These are phyloP conservation scores for Tenebrosternarchus preto DNA, from an alignment of 2,113 vertebrate genomes.

Conservation along the genomic window DNA sequence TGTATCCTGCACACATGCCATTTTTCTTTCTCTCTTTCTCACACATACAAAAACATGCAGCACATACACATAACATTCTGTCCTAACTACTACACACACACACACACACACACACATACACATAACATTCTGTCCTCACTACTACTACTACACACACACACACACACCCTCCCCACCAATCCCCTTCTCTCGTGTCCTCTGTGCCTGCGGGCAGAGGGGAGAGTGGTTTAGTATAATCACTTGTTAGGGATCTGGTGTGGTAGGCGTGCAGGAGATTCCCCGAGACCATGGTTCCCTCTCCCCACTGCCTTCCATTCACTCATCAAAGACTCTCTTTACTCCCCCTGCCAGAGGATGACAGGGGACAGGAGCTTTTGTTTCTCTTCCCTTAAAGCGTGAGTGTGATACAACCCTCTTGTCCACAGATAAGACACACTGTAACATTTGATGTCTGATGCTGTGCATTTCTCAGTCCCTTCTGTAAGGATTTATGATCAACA, in stretches of 20 bases:
- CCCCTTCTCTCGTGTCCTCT: conserved; percentile 71
- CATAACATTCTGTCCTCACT: conserved; percentile 15
- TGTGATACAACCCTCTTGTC: conserved; percentile 20
- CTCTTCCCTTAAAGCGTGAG: conserved; percentile 41
- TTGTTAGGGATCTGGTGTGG: conserved; percentile 73
- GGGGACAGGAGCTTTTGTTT: conserved; percentile 55
- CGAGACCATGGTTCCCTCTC: conserved; percentile 20
- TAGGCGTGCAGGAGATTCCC: conserved; percentile 58
- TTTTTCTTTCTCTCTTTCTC: conserved; percentile 39
- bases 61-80: conserved; percentile 7
- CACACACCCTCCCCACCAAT: conserved; percentile 55
- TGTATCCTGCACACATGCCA: conserved; percentile 30
- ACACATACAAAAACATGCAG: conserved; percentile 53
- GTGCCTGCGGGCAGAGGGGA: conserved; percentile 66
- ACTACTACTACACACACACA: conserved; percentile 53
- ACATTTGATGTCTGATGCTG: conserved; percentile 32
- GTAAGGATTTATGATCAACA: background rate
- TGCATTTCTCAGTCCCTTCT: conserved; percentile 2
- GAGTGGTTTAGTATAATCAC: conserved; percentile 73
- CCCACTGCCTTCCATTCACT: conserved; percentile 42
- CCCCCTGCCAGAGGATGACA: conserved; percentile 51
- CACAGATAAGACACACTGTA: conserved; percentile 33
- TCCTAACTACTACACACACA: conserved; percentile 38
- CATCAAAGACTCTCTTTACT: conserved; percentile 50
- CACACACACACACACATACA: conserved; percentile 55